Evolutionary conservation across 2,888 invertebrate genomes (phyloP).

Genomic region (Globia sparganii): DNA sequence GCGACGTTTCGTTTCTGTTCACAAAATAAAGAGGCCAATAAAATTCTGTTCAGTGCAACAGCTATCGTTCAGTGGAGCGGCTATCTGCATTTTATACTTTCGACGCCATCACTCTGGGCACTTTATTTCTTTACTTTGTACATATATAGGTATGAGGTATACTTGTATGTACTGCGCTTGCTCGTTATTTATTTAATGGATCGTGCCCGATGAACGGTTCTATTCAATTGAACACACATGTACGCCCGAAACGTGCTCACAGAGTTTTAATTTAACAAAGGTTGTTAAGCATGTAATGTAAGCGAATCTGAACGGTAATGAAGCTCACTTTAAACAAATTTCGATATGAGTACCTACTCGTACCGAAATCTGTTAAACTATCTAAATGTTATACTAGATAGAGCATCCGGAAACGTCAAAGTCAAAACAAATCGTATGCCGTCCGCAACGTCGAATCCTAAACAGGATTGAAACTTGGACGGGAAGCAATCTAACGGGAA

Average conservation of each 20-base stretch:
- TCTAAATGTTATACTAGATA: slow-evolving; percentile 11
- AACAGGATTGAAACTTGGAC: slow-evolving; percentile 82
- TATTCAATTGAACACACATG: slow-evolving; percentile 75
- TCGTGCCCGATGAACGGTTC: slow-evolving; percentile 73
- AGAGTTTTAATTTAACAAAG: slow-evolving; percentile 54
- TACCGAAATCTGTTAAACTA: no score
- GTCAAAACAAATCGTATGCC: slow-evolving; percentile 73
- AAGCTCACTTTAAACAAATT: slow-evolving; percentile 32
- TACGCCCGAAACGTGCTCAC: slow-evolving; percentile 60
- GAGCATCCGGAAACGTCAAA: slow-evolving; percentile 43
- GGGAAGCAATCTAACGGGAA: slow-evolving; percentile 79
- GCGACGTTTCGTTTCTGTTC: slow-evolving; percentile 68
- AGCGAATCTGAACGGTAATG: slow-evolving; percentile 39
- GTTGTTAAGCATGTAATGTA: slow-evolving; percentile 55
- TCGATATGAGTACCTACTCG: neutral
- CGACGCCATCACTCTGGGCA: slow-evolving; percentile 75
- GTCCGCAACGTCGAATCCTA: slow-evolving; percentile 73
- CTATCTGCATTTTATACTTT: slow-evolving; percentile 87
- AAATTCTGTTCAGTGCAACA: slow-evolving; percentile 81
- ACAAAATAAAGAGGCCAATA: slow-evolving; percentile 80
- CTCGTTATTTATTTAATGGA: slow-evolving; percentile 80
- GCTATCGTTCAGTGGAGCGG: slow-evolving; percentile 82
- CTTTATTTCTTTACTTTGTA: slow-evolving; percentile 83
- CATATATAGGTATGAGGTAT: slow-evolving; percentile 67
- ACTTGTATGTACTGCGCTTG: slow-evolving; percentile 69